Evolutionary conservation across 2,113 vertebrate genomes (phyloP).

Genomic region (Zosterops lateralis): DNA sequence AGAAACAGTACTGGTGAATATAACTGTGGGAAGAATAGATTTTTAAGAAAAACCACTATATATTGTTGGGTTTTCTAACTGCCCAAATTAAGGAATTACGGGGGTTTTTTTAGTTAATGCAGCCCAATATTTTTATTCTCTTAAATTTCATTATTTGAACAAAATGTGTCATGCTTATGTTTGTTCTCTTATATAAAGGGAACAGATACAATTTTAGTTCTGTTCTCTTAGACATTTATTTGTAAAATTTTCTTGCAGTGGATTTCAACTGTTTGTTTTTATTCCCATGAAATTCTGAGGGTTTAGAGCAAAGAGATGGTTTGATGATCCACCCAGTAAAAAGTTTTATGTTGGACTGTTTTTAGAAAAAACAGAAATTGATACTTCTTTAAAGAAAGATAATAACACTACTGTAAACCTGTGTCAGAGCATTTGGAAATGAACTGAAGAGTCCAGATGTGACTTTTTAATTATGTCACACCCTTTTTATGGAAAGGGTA

Average conservation of each 20-base stretch:
- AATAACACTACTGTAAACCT: neutral
- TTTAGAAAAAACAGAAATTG: neutral
- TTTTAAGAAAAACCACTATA: neutral
- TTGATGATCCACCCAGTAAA: neutral
- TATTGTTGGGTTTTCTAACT: neutral
- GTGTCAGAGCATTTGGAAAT: neutral
- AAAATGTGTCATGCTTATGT: neutral
- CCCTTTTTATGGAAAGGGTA: neutral
- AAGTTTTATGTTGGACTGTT: neutral
- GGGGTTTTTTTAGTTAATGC: neutral
- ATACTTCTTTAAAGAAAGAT: neutral
- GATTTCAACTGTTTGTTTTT: neutral
- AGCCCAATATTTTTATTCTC: neutral
- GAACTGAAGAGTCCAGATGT: neutral
- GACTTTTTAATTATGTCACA: neutral
- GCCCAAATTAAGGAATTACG: neutral
- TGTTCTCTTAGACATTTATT: neutral
- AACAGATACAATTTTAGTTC: neutral
- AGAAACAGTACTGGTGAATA: neutral
- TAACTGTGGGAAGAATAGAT: neutral
- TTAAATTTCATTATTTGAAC: neutral
- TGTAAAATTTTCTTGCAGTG: neutral
- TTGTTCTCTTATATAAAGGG: neutral
- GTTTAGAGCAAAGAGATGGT: neutral
- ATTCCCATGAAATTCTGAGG: neutral